Base-by-base conservation (phyloP, 2,113 vertebrate genomes). In the Chascanopsetta lugubris region DNA sequence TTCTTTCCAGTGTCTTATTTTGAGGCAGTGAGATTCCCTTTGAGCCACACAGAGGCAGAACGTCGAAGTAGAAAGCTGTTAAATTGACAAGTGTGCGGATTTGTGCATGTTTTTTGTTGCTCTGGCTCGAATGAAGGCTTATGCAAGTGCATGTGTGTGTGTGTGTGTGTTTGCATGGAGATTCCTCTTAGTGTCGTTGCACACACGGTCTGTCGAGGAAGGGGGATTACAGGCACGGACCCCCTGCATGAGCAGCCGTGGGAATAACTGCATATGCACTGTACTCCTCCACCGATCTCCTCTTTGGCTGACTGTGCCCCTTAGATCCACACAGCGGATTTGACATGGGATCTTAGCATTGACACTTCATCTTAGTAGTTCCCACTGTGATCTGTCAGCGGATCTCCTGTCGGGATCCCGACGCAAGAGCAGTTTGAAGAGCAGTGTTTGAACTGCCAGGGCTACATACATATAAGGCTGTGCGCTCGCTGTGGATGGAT, bases 201-300 rank as follows among this genome's bases (percentile, higher is more conserved):
- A n/a, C 58, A 54, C 58, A 63, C 38, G 53, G 49, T 50, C 73
- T 79, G 65, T 5, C 34, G 79, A 82, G 79, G 57, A 56, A 56
- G 61, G 58, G n/a, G 87, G 83, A 90, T 89, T 88, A 88, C 69
- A 78, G 77, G 65, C 49, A 43, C 83, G 67, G 64, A 68, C 83
- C 83, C 72, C 81, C 78, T 69, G 88, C 84, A 78, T 85, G 85
- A 89, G 88, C 84, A 62, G 78, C 40, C 54, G 60, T 75, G 85
- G 77, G 79, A 80, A 76, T 85, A 89, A 87, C 83, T 83, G 74
- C 80, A 84, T 81, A 89, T 88, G 79, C 64, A 82, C 79, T 83
- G 62, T 55, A 79, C 70, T 83, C 68, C 63, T 65, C 47, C 43
- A 60, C 68, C 81, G 57, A 71, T 72, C 75, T 70, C 42, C 63